phyloP scores from a whole-genome alignment of 2,113 vertebrate genomes.

The Atractosteus spatula region DNA sequence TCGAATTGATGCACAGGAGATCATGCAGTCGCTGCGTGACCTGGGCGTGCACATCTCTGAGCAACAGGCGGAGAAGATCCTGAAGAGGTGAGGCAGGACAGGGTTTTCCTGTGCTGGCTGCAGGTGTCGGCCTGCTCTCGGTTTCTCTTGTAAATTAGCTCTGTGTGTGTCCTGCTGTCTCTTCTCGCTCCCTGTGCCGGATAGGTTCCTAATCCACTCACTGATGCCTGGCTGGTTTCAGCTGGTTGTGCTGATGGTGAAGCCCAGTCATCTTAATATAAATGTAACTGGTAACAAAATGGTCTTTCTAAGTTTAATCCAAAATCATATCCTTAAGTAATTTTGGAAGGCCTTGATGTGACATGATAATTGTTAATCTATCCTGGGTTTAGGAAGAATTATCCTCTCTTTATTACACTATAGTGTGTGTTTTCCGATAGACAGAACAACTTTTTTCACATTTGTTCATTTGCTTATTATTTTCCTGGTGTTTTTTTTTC shows the following conservation, averaged over 20 bases:
- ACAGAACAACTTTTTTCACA: no score
- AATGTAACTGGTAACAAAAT: no score
- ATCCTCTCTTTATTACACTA: no score
- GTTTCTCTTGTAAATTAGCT: slow-evolving; percentile 40
- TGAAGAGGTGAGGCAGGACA: slow-evolving; percentile 75
- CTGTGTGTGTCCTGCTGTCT: background rate
- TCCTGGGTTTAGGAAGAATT: no score
- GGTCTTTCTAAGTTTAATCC: no score
- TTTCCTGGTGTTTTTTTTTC: no score
- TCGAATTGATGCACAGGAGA: slow-evolving; percentile 87
- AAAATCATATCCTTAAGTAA: no score
- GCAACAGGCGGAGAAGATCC: slow-evolving; percentile 92
- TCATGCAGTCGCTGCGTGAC: slow-evolving; percentile 90
- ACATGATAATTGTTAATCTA: no score
- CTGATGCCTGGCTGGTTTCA: background rate
- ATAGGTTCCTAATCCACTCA: background rate
- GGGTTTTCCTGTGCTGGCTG: background rate
- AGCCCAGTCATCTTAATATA: no score
- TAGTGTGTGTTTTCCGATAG: no score
- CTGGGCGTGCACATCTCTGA: slow-evolving; percentile 92
- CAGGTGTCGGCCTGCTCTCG: slow-evolving; percentile 51
- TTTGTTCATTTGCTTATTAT: no score
- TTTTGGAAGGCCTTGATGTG: no score
- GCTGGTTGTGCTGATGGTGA: background rate
- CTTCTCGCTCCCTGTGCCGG: background rate